A percentile compares a stretch with the other conserved stretches of the same genome.
Conservation (phyloP, 2,888 invertebrate genomes). For the Heliconius erato region DNA sequence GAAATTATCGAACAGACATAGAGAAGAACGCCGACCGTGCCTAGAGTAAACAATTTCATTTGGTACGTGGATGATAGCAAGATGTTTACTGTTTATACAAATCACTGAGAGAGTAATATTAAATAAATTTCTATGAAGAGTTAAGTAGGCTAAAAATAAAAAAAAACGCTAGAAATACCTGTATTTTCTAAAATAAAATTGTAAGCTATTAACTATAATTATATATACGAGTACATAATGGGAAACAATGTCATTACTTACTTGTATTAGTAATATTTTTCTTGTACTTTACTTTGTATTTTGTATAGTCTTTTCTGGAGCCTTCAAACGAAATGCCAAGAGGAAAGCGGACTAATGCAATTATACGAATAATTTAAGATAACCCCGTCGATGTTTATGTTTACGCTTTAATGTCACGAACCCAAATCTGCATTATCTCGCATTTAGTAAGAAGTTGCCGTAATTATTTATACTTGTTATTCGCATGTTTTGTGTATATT, state of each 20-base stretch:
- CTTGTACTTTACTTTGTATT: constrained; percentile 50
- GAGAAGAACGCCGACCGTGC: constrained; percentile 56
- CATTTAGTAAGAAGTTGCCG: constrained; percentile 60
- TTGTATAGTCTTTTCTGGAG: constrained; percentile 60
- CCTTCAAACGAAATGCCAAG: constrained; percentile 59
- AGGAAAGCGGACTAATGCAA: constrained; percentile 59
- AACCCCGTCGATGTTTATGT: constrained; percentile 72
- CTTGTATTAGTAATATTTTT: constrained; percentile 55
- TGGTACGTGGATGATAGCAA: constrained; percentile 23
- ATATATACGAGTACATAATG: background rate
- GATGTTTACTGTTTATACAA: background rate
- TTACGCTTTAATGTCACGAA: constrained; percentile 56
- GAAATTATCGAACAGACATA: constrained; percentile 52
- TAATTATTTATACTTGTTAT: constrained; percentile 57
- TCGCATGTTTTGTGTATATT: constrained; percentile 23
- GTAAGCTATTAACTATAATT: background rate
- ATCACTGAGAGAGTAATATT: background rate
- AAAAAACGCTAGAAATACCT: background rate
- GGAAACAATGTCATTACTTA: constrained; percentile 57
- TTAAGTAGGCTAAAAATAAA: background rate
- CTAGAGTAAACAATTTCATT: constrained; percentile 56
- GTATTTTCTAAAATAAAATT: background rate
- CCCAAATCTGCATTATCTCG: constrained; percentile 59
- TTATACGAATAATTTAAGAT: constrained; percentile 69
- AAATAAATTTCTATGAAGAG: background rate